These are phyloP conservation scores for Columba guinea DNA, from an alignment of 2,797 vertebrate species.

Conservation along the genomic window DNA sequence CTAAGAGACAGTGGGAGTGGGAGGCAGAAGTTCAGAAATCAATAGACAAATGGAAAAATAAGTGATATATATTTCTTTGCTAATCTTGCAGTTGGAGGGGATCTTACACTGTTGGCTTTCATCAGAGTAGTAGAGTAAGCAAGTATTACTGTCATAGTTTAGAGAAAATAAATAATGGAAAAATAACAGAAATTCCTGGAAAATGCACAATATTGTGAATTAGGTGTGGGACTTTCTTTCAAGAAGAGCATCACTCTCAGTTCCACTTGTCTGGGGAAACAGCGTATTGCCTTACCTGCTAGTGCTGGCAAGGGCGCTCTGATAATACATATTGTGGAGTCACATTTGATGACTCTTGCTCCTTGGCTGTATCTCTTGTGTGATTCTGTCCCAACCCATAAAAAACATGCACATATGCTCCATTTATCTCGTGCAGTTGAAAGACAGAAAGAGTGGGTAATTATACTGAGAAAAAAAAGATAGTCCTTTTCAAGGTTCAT, in stretches of 20 bases:
- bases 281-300: neutral
- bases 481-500: conserved; percentile 45
- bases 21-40: neutral
- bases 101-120: neutral
- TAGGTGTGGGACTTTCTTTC: neutral
- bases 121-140: neutral
- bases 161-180: neutral
- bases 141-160: neutral
- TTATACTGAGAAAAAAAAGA: conserved; percentile 42
- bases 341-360: neutral
- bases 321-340: neutral
- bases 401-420: conserved; percentile 30
- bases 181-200: neutral
- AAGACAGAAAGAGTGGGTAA: conserved; percentile 58
- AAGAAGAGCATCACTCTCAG: neutral
- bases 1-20: neutral
- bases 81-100: neutral
- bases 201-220: neutral
- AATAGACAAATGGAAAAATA: neutral
- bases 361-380: neutral
- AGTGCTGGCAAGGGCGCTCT: neutral
- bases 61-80: neutral
- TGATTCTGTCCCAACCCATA: conserved; percentile 12
- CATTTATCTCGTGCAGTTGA: conserved; percentile 52
- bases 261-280: neutral